Base-by-base conservation (phyloP, 2,888 invertebrate genomes). In the Temnothorax rugatulus region DNA sequence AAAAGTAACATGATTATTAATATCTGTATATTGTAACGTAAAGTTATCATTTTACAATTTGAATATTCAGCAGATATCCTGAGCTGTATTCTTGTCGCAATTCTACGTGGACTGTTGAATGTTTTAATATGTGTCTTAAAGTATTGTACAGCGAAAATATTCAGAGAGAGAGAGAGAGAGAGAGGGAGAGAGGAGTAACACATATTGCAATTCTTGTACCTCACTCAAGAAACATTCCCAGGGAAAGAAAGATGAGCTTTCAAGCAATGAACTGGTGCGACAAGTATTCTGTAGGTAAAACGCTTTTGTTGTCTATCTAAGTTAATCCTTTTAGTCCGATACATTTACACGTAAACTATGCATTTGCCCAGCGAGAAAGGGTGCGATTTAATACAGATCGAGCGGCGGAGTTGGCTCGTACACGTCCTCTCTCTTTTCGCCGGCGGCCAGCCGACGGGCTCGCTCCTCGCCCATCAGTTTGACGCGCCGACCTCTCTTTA, bases 391-490 rank as follows among this genome's bases (percentile, higher is more conserved):
- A 38, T 0, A 81, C 11, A 71, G 34, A 38, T 81, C 79, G 0
- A 81, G 47, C 1, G 79, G 79, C 13, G 59, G 71, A 44, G 29
- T 29, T 4, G 50, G 44, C 2, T 68, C 64, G n/a, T 21, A 77
- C 0, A 4, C 1, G 7, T 82, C 18, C 1, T 82, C 8, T 29
- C 21, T 77, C 29, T 29, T 29, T 29, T 85, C 41, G n/a, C 73
- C 85, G 85, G 29, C 29, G 0, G 0, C 0, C 29, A 96, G 96
- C 93, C 97, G 97, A 66, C 96, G 95, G 0, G 95, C 92, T 25
- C 97, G 95, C 92, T 97, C 97, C 1, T 86, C 86, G 52, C 95
- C 94, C 96, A 98, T 97, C 21, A 96, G 96, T 94, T 95, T 88
- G 7, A 95, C 92, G 64, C 97, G 95, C 90, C 95, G 94, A 25